A percentile compares a stretch with the other conserved stretches of the same genome.
Evolutionary conservation across 2,113 vertebrate genomes (phyloP).

Genomic region (Nibea coibor): DNA sequence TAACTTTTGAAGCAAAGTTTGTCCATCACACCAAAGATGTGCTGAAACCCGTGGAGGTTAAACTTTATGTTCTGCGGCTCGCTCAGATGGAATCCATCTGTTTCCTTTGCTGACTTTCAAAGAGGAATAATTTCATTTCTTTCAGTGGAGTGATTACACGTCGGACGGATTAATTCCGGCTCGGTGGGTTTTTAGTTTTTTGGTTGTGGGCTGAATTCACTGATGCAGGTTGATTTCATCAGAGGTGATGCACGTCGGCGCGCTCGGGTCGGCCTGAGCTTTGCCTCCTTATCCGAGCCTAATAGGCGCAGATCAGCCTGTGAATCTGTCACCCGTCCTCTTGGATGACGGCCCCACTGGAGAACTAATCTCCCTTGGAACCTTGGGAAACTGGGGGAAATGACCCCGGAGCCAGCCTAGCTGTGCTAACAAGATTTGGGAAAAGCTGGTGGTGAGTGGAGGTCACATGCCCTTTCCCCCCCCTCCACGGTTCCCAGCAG

Average conservation of each 20-base stretch:
- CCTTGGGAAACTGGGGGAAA: conserved; percentile 83
- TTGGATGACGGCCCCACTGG: conserved; percentile 70
- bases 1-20: no score
- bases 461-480: conserved; percentile 83
- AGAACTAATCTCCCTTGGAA: conserved; percentile 80
- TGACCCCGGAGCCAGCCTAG: conserved; percentile 75
- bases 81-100: not conserved
- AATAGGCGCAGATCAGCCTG: conserved; percentile 83
- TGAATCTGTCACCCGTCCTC: conserved; percentile 84
- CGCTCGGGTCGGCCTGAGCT: conserved; percentile 62
- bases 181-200: conserved; percentile 31
- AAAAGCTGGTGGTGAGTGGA: conserved; percentile 79
- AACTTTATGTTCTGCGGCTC: not conserved
- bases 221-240: conserved; percentile 82
- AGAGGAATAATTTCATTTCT: conserved; percentile 44
- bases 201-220: conserved; percentile 58
- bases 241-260: conserved; percentile 69
- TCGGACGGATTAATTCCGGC: conserved; percentile 38
- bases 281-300: conserved; percentile 79
- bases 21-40: not conserved
- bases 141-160: conserved; percentile 15
- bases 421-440: conserved; percentile 83
- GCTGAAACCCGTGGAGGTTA: conserved; percentile 7
- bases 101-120: not conserved
- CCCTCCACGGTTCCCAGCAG: conserved; percentile 78